Conservation (phyloP, 2,113 vertebrate species). For the Plectropomus leopardus region DNA sequence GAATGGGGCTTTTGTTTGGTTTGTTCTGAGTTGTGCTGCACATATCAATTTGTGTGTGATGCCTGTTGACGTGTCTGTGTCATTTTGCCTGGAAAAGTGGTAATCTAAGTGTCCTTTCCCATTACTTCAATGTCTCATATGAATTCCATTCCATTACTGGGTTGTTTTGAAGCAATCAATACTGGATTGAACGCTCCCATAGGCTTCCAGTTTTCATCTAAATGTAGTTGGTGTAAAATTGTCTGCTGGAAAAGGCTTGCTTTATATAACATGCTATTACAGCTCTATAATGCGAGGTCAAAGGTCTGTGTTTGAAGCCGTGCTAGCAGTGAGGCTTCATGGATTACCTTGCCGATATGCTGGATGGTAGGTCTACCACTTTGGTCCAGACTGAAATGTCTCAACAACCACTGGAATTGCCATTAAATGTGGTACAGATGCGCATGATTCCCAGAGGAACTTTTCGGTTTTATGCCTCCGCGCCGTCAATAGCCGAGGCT, state of each 20-base stretch:
- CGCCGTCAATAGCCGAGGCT: too few species aligned
- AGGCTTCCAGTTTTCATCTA: neutral
- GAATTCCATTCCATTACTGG: constrained; percentile 2
- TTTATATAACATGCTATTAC: neutral
- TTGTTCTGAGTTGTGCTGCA: neutral
- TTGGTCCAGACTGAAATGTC: neutral
- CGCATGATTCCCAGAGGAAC: neutral
- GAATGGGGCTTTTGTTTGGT: neutral
- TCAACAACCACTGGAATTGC: neutral
- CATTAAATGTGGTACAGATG: neutral
- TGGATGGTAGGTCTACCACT: neutral
- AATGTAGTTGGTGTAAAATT: neutral
- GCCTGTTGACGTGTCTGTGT: neutral
- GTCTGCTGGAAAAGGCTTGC: neutral
- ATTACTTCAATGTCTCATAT: constrained; percentile 18
- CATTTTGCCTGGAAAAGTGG: neutral
- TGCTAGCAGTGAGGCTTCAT: accelerated
- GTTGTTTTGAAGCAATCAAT: constrained; percentile 31
- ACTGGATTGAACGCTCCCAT: neutral
- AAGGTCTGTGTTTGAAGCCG: neutral
- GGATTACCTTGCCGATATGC: neutral
- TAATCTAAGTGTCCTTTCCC: constrained; percentile 12
- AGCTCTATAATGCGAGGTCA: neutral
- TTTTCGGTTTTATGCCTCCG: too few species aligned
- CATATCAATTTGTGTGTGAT: neutral